phyloP scores from a whole-genome alignment of 2,888 invertebrate species.

The Baronia brevicornis region DNA sequence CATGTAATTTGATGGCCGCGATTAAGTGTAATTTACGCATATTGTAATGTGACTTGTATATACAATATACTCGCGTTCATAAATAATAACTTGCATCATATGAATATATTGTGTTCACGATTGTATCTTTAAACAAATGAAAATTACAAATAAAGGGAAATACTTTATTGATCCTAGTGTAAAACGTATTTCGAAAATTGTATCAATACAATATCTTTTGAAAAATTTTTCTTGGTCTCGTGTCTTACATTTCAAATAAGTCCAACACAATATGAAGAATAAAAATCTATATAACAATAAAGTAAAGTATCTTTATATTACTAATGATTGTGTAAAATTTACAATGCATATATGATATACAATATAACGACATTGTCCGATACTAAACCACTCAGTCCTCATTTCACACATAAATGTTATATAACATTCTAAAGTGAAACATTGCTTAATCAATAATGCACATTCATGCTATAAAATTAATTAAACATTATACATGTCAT shows the following conservation, averaged over 20 bases:
- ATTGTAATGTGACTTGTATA: no score
- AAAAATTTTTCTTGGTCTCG: constrained; percentile 70
- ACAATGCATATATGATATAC: constrained; percentile 36
- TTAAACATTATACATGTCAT: no score
- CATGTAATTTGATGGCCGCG: no score
- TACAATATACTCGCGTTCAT: no score
- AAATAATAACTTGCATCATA: no score
- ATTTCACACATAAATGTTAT: no score
- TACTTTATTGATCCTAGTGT: constrained; percentile 75
- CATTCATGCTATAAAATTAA: no score
- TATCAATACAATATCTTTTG: constrained; percentile 68
- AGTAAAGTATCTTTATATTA: constrained; percentile 55
- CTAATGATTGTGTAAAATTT: constrained; percentile 47
- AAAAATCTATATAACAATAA: constrained; percentile 61
- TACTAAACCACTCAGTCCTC: no score
- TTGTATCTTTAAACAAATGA: constrained; percentile 11
- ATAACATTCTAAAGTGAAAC: no score
- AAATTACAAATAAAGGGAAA: constrained; percentile 48
- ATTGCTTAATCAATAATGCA: no score
- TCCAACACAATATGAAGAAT: constrained; percentile 49
- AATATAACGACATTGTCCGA: constrained; percentile 18
- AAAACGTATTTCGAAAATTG: constrained; percentile 73
- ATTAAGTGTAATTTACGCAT: no score
- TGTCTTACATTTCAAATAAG: constrained; percentile 64
- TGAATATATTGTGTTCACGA: no score